phyloP scores from a whole-genome alignment of 2,888 invertebrate genomes.

The Microctonus brassicae region DNA sequence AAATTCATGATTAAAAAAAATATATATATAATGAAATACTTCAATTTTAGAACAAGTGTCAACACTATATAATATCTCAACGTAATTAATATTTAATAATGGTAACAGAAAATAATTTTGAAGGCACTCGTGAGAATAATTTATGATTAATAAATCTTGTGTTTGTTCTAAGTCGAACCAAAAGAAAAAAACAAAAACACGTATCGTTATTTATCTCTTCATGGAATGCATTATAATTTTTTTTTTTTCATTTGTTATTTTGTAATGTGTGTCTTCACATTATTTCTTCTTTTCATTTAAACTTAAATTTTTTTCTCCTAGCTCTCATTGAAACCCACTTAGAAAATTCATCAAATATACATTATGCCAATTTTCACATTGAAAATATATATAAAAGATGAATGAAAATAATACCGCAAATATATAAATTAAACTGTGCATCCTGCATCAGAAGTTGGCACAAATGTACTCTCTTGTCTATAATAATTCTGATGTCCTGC shows the following conservation, averaged over 20 bases:
- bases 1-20: too few species aligned
- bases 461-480: slow-evolving; percentile 60
- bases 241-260: slow-evolving; percentile 19
- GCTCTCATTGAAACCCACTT: not conserved
- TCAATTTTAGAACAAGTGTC: too few species aligned
- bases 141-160: not conserved
- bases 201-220: slow-evolving; percentile 23
- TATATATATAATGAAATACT: too few species aligned
- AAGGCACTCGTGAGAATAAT: slow-evolving; percentile 4
- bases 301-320: slow-evolving; percentile 26
- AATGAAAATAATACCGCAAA: slow-evolving; percentile 14
- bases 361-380: not conserved
- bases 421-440: slow-evolving; percentile 61
- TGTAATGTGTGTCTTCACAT: not conserved
- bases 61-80: too few species aligned
- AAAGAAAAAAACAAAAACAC: slow-evolving; percentile 30
- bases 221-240: slow-evolving; percentile 49
- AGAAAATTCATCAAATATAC: not conserved
- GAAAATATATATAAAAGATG: not conserved
- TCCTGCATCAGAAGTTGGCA: slow-evolving; percentile 62
- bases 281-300: slow-evolving; percentile 25
- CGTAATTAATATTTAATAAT: not conserved
- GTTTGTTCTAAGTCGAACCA: not conserved
- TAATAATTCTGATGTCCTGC: slow-evolving; percentile 58
- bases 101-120: slow-evolving; percentile 6